Evolutionary conservation across 2,113 vertebrate species (phyloP).

Genomic region (Terrapene triunguis): DNA sequence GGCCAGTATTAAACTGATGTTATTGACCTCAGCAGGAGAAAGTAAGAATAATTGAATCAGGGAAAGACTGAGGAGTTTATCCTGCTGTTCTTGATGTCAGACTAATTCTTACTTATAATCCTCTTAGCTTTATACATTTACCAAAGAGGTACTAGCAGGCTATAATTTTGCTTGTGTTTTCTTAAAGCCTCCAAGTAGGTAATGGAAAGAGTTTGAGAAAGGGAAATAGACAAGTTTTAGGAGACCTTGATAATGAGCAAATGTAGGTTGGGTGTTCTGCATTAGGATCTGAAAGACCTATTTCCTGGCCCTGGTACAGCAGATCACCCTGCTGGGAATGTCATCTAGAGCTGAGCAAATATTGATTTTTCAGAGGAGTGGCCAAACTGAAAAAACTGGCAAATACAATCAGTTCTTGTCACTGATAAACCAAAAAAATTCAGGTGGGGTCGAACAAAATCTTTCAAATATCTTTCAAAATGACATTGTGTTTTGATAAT

Average conservation of each 20-base stretch:
- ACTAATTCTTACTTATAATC: neutral
- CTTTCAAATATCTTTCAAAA: too few relatives aligned
- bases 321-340: too few relatives aligned
- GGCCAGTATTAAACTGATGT: neutral
- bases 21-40: neutral
- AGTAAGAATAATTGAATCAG: neutral
- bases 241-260: neutral
- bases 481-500: too few relatives aligned
- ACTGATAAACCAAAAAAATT: too few relatives aligned
- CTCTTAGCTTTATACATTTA: neutral
- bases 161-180: neutral
- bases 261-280: neutral
- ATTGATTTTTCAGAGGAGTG: too few relatives aligned
- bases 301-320: too few relatives aligned
- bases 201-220: neutral
- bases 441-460: too few relatives aligned
- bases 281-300: neutral
- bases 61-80: neutral
- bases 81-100: neutral
- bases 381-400: too few relatives aligned
- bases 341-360: too few relatives aligned
- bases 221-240: neutral
- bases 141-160: neutral
- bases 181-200: neutral
- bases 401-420: too few relatives aligned